Conservation (phyloP, 2,797 vertebrate genomes). For the Phalloptychus januarius region DNA sequence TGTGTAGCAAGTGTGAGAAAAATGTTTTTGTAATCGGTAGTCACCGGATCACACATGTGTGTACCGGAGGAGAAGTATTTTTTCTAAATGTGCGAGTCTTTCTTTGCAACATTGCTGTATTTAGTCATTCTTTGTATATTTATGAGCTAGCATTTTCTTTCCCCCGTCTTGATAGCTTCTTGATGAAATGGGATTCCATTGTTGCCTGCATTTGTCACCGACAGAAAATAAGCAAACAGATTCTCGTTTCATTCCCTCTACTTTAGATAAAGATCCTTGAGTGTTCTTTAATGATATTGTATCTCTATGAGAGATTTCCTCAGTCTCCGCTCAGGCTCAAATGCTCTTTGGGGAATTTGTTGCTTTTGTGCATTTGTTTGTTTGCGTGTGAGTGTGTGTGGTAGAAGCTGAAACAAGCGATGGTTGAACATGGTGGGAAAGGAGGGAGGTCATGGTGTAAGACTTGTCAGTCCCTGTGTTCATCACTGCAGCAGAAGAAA, state of each 20-base stretch:
- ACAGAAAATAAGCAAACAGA: constrained; percentile 19
- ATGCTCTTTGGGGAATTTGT: constrained; percentile 43
- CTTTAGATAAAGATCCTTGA: constrained; percentile 32
- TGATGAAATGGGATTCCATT: constrained; percentile 29
- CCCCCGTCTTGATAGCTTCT: constrained; percentile 17
- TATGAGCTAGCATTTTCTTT: constrained; percentile 53
- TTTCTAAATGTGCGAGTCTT: neutral
- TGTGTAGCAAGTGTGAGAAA: too few species aligned
- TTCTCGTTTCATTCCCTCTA: neutral
- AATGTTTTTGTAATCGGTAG: too few species aligned
- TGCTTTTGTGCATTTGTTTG: constrained; percentile 6
- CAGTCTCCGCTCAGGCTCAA: constrained; percentile 34
- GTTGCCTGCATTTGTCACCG: constrained; percentile 30
- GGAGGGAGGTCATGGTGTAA: constrained; percentile 66
- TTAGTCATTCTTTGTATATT: constrained; percentile 40
- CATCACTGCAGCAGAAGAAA: constrained; percentile 54
- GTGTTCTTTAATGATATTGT: constrained; percentile 56
- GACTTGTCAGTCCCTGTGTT: constrained; percentile 67
- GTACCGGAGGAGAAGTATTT: neutral
- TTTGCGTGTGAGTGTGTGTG: constrained; percentile 27
- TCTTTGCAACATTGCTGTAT: neutral
- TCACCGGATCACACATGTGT: too few species aligned
- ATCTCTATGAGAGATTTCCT: constrained; percentile 42
- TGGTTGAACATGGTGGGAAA: constrained; percentile 54
- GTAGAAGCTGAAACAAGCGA: constrained; percentile 54